Evolutionary conservation across 2,888 invertebrate species (phyloP).

Genomic region (Phasia obesa): DNA sequence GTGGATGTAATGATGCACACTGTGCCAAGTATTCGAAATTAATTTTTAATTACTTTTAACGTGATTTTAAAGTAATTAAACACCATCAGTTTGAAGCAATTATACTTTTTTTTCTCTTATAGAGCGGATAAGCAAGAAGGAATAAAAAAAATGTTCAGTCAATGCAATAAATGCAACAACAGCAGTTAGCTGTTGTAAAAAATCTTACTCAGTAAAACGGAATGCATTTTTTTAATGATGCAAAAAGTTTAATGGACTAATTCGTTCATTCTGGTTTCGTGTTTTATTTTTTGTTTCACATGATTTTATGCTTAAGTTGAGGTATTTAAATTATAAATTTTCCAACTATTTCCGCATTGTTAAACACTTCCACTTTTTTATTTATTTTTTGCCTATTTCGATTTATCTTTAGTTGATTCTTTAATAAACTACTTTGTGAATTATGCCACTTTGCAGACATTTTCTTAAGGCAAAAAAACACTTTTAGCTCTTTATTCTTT

Average conservation of each 20-base stretch:
- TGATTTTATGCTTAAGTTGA: conserved; percentile 10
- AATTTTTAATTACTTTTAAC: conserved; percentile 30
- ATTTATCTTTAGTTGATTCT: conserved; percentile 31
- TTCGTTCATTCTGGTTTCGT: not conserved
- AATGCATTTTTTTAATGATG: conserved; percentile 22
- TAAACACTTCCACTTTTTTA: conserved; percentile 43
- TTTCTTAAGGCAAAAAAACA: conserved; percentile 53
- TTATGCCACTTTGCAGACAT: conserved; percentile 66
- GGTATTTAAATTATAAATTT: conserved; percentile 59
- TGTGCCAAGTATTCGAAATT: conserved; percentile 17
- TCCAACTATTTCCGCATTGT: conserved; percentile 53
- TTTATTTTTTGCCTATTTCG: conserved; percentile 5
- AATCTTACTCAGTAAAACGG: not conserved
- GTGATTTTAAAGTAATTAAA: conserved; percentile 40
- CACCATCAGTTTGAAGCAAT: conserved; percentile 17
- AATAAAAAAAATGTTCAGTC: not conserved
- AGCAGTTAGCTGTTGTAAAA: not conserved
- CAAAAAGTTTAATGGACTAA: conserved; percentile 51
- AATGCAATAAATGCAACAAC: conserved; percentile 23
- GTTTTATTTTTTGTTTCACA: conserved; percentile 11
- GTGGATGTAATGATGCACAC: conserved; percentile 3
- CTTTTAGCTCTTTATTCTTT: conserved; percentile 14
- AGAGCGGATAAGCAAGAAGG: not conserved
- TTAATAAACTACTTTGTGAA: conserved; percentile 56
- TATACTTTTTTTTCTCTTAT: not conserved